phyloP scores from a whole-genome alignment of 2,113 vertebrate species.

The Anoplopoma fimbria region DNA sequence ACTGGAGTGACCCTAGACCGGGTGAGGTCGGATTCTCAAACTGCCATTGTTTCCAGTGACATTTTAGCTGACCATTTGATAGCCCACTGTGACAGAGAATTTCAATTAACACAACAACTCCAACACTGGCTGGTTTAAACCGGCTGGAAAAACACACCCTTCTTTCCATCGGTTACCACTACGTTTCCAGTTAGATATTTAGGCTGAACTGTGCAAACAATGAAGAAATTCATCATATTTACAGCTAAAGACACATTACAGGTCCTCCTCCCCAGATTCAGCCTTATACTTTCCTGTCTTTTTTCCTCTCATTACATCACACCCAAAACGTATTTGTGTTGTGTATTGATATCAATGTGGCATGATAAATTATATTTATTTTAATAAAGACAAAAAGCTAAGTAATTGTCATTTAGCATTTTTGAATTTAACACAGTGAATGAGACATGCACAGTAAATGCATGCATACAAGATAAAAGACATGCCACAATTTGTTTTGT shows the following conservation, averaged over 20 bases:
- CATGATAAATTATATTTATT: not conserved
- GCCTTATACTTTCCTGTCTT: not conserved
- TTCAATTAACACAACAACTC: constrained; percentile 17
- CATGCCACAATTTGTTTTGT: not conserved
- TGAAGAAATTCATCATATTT: not conserved
- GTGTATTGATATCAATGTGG: not conserved
- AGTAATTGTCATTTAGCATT: not conserved
- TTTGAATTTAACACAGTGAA: not conserved
- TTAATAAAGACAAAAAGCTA: not conserved
- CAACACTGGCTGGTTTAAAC: not conserved
- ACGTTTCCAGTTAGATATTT: not conserved
- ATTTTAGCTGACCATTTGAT: constrained; percentile 28
- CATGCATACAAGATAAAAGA: not conserved
- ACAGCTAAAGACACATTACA: not conserved
- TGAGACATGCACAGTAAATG: no score
- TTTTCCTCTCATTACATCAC: not conserved
- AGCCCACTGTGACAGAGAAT: constrained; percentile 5
- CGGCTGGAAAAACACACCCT: not conserved
- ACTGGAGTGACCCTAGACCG: not conserved
- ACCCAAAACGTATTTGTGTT: not conserved
- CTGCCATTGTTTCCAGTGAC: constrained; percentile 24
- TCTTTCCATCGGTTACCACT: not conserved
- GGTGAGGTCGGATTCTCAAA: constrained; percentile 22
- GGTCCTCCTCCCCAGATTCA: not conserved
- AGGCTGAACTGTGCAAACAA: not conserved